These are phyloP conservation scores for Ornithoptera alexandrae DNA, from an alignment of 2,888 invertebrate genomes.

Conservation along the genomic window DNA sequence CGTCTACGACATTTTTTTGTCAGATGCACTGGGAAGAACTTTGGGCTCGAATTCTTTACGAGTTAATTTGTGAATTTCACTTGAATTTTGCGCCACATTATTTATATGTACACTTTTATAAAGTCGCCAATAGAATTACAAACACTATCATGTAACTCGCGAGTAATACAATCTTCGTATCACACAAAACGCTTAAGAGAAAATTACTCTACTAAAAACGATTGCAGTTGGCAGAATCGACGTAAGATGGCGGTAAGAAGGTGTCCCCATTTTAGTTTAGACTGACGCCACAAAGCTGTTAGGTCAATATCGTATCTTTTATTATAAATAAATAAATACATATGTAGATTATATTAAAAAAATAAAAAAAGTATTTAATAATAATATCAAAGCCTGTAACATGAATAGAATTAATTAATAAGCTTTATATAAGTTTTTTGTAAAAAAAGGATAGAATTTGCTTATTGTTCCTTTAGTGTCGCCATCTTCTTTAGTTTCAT, in stretches of 20 bases:
- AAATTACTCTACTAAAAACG: constrained; percentile 60
- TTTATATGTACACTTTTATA: constrained; percentile 46
- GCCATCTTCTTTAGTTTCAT: constrained; percentile 53
- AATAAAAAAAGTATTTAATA: not conserved
- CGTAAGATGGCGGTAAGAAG: constrained; percentile 75
- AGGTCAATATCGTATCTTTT: constrained; percentile 34
- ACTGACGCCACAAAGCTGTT: constrained; percentile 31
- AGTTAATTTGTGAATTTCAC: constrained; percentile 38
- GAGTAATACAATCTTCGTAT: constrained; percentile 49
- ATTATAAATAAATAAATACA: constrained; percentile 1
- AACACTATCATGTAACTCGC: constrained; percentile 51
- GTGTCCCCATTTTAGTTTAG: constrained; percentile 46
- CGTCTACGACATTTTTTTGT: constrained; percentile 25
- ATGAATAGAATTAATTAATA: not conserved
- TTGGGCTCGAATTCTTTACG: constrained; percentile 16
- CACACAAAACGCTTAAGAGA: constrained; percentile 50
- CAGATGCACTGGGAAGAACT: constrained; percentile 10
- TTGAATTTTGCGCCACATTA: constrained; percentile 71
- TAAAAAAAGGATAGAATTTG: constrained; percentile 17
- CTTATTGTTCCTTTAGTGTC: constrained; percentile 46
- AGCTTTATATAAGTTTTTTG: not conserved
- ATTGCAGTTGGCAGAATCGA: constrained; percentile 63
- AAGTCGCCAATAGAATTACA: constrained; percentile 65
- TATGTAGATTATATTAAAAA: not conserved
- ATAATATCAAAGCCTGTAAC: not conserved